Evolutionary conservation across 2,113 vertebrate species (phyloP), one percentile per base, ranked within the genome.

Genomic region (Synchiropus splendidus): DNA sequence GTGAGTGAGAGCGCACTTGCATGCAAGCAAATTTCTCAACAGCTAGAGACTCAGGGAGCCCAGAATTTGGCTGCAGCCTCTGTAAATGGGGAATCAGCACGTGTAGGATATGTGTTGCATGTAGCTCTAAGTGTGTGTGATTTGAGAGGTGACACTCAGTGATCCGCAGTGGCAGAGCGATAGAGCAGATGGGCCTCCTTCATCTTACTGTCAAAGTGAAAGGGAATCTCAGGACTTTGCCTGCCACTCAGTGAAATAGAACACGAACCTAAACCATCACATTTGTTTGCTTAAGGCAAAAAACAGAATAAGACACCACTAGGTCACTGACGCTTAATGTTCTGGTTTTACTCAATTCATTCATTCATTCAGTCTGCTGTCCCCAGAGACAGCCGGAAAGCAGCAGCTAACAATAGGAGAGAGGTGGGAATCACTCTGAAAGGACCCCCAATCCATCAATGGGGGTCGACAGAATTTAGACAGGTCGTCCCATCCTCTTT

Each of bases 101-200:
- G 32, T 34, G 40, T 31, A n/a, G 2, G 9, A 2, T 36, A 18
- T 31, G 36, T 18, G 44, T 35, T 40, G 42, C 16, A 16, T 34
- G 32, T 54, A 17, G 31, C 36, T 42, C 41, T 27, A 17, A n/a
- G 35, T 45, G 47, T 21, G 11, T 31, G 12, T 16, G 36, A 42
- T 42, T 27, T 15, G 16, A 39, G 55, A 47, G 46, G 16, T 45
- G 57, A 68, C 45, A 39, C 50, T 48, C 27, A 3, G 18, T 50
- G 58, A 50, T 62, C 31, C 39, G 18, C 42, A 51, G 40, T 14
- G 18, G 53, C 33, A 52, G 44, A 49, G 52, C 45, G 49, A 51
- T 27, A 9, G 31, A 56, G 61, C 47, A 72, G 70, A 63, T 48
- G 60, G 51, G 17, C 44, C 47, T 18, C 45, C 10, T 46, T 49